Conservation (phyloP, 2,888 invertebrate species). For the Synergus gifuensis region DNA sequence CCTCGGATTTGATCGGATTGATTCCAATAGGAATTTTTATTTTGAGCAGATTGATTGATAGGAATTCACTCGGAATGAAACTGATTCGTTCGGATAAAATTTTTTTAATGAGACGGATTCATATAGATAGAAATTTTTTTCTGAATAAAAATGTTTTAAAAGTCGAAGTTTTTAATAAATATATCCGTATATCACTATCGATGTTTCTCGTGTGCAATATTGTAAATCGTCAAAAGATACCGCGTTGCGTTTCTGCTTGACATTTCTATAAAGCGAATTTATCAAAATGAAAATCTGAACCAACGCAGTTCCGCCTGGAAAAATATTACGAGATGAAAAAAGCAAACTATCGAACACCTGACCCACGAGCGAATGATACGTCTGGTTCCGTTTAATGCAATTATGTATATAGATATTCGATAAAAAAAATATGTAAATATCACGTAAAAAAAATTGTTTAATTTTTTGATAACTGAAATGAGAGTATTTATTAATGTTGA, state of each 20-base stretch:
- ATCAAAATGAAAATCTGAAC: constrained; percentile 61
- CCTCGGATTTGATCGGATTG: too few species aligned
- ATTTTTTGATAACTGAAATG: not conserved
- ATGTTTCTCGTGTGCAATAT: not conserved
- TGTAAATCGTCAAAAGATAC: constrained; percentile 22
- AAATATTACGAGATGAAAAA: constrained; percentile 60
- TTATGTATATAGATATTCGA: constrained; percentile 11
- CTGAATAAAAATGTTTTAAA: too few species aligned
- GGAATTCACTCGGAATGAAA: not conserved
- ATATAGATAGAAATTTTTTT: too few species aligned
- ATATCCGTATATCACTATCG: constrained; percentile 15
- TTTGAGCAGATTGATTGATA: too few species aligned
- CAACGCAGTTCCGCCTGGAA: constrained; percentile 53
- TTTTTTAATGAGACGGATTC: too few species aligned
- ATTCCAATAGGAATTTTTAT: too few species aligned
- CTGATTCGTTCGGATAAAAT: not conserved
- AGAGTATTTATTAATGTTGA: not conserved
- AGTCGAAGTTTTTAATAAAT: not conserved
- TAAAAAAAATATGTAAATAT: not conserved
- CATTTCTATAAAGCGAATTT: constrained; percentile 61
- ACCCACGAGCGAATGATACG: constrained; percentile 15
- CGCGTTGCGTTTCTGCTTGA: constrained; percentile 13
- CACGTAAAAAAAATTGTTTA: not conserved
- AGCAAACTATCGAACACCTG: not conserved
- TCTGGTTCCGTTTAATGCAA: constrained; percentile 17